Percentiles rank a stretch among this genome's conserved stretches.
Conservation (phyloP, 2,797 vertebrate species). For the Epinephelus awoara region DNA sequence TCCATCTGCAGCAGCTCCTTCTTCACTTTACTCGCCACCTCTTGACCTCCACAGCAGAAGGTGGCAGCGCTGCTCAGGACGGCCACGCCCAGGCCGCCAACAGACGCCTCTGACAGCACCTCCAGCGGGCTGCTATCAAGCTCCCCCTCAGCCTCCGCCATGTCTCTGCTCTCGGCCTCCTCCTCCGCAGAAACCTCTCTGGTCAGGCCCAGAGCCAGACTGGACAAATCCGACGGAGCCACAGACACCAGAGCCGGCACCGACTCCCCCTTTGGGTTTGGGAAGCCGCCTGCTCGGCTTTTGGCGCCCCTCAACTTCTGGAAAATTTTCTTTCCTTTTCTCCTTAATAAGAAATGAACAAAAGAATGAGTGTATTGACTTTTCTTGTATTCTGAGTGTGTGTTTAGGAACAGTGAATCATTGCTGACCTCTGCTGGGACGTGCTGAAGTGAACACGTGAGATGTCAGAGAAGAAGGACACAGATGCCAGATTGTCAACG, state of each 20-base stretch:
- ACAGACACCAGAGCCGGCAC: constrained; percentile 45
- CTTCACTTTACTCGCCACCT: constrained; percentile 38
- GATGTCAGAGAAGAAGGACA: constrained; percentile 86
- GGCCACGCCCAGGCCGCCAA: constrained; percentile 63
- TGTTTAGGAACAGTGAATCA: background rate
- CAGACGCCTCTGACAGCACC: constrained; percentile 58
- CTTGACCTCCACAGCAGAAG: constrained; percentile 83
- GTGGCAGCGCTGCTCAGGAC: constrained; percentile 81
- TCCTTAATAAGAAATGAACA: constrained; percentile 62
- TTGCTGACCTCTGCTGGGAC: constrained; percentile 82
- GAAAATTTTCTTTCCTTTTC: constrained; percentile 75
- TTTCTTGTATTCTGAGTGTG: background rate
- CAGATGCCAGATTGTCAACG: constrained; percentile 81
- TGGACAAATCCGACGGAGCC: constrained; percentile 44
- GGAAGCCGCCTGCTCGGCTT: constrained; percentile 25
- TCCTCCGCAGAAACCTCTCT: constrained; percentile 48
- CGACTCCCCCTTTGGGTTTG: constrained; percentile 39
- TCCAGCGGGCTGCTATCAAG: constrained; percentile 55
- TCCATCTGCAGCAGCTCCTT: constrained; percentile 26
- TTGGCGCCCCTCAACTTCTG: constrained; percentile 70
- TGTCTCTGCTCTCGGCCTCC: constrained; percentile 69
- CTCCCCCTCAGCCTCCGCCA: constrained; percentile 68
- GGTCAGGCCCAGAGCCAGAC: constrained; percentile 46
- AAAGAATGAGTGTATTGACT: background rate
- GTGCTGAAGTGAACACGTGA: constrained; percentile 84